Evolutionary conservation across 1,140 invertebrate genomes (phyloP), one percentile per base, ranked within the genome.

Genomic region (Pseudoatta argentina): DNA sequence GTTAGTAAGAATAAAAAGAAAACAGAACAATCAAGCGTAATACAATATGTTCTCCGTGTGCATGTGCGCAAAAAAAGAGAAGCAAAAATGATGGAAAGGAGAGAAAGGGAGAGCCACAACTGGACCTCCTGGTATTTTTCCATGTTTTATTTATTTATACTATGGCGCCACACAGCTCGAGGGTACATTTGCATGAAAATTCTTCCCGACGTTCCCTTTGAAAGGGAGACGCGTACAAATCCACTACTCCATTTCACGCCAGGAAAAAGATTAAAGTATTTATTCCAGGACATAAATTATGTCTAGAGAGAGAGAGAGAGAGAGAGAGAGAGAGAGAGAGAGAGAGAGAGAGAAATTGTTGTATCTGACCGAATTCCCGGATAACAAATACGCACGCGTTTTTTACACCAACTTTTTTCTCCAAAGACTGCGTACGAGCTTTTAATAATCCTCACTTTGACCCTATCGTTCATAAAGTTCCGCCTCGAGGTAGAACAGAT

Each of bases 171-270:
- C 48, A 16, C 86, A 44, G 55, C 53, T 53, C 87, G 85, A 87
- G 86, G 51, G 69, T 86, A 81, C 82, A 90, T 90, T 90, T 90
- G 89, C 89, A 90, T 88, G 81, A 69, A 88, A 90, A 90, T 90
- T 82, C 85, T 77, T 72, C 59, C 63, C 63, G 75, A 72, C 30
- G 89, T 71, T 75, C 61, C 77, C 34, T 53, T 82, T 61, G 73
- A 73, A 85, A 89, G 63, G 44, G 72, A 63, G 75, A 87, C 78
- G 73, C 69, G 71, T 57, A 75, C 81, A 86, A 87, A 87, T 90
- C 81, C 88, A 57, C 86, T 57, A 51, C 53, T 39, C 86, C 30
- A 73, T 90, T 90, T 90, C 71, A 75, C 51, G 64, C 63, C 51
- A 59, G 76, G 71, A 30, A 71, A 86, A 78, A 79, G 88, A 90